Base-by-base conservation (phyloP, 2,797 vertebrate species). In the Pempheris klunzingeri region DNA sequence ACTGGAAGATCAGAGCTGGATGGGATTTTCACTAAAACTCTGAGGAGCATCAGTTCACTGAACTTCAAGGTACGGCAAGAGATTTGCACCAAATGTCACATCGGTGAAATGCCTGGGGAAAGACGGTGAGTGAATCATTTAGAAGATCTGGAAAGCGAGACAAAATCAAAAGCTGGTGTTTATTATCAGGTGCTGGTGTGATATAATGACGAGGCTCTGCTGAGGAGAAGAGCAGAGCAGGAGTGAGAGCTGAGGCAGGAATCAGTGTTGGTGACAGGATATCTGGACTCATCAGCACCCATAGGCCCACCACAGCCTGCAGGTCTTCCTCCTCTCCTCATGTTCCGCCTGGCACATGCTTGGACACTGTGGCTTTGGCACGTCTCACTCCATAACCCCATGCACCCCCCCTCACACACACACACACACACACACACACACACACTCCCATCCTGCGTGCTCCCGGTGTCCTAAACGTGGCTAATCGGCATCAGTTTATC, bases 401-500 rank as follows among this genome's bases (percentile, higher is more conserved):
- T 89, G 87, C 93, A 90, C 82, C 94, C 90, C 92, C 10, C 38
- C 18, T 3, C 12, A 15, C 79, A 94, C 92, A 91, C 92, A 94
- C 15, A 24, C 26, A 28, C 3, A 11, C 2, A 15, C 79, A 94
- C 92, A 15, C 79, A 94, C 92, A 91, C 92, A 94, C 15, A 24
- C 26, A 28, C 3, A 11, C 2, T 41, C 94, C 94, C 96, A 96
- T 96, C 96, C 97, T 92, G 77, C 77, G 94, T 95, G 96, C 96
- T 96, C 96, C 97, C 88, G 87, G 95, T 96, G 97, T 97, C 97
- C 97, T 97, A 96, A 97, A 98, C 96, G 96, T 95, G 96, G 97
- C 96, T 98, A 99, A 99, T 98, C 97, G 97, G 96, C 96, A 96
- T 96, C 96, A 96, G 96, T 99, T 99, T 99, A 99, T 98, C 98